Evolutionary conservation across 2,797 vertebrate genomes (phyloP), one percentile per base, ranked within the genome.

Genomic region (Sebastes trivittatus): DNA sequence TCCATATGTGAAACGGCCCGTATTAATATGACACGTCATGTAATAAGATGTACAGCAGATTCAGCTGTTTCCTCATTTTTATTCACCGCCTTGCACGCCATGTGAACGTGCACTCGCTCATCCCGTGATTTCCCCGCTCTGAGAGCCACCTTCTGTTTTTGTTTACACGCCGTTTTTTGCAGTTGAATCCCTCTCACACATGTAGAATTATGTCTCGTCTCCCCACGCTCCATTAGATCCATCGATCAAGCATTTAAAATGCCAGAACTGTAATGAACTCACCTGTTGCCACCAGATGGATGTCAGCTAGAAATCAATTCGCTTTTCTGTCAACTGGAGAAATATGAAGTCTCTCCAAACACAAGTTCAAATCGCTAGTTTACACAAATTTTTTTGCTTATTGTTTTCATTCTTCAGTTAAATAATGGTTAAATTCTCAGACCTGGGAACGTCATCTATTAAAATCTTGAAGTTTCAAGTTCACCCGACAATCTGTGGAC

Each of bases 201-300:
- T 25, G 42, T 70, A 32, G 30, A 87, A 52, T 68, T 27, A 49
- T 30, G 56, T 52, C 58, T 70, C 4, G 3, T 68, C 74, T 61
- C 69, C 42, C 29, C 3, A 8, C 56, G 72, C 77, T 62, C 27
- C 52, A 3, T 65, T 62, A 38, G 70, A 68, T 73, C 27, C 38
- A 77, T 80, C 80, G 60, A 81, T 83, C 64, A 52, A 34, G n/a
- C 65, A 9, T 73, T 88, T 86, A 60, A 85, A 88, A 90, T 87
- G 86, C 90, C 84, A 84, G 38, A 32, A 10, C 34, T 5, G 32
- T 85, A 75, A 81, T 83, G 75, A 79, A 84, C 78, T 81, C 30
- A 82, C 70, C 77, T 75, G 74, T 78, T 76, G 58, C 75, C 62
- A 30, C 62, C 54, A 78, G 66, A 75, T 60, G 18, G 14, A 54